Evolutionary conservation across 1,140 invertebrate species (phyloP).

Genomic region (Micrasema longulum): DNA sequence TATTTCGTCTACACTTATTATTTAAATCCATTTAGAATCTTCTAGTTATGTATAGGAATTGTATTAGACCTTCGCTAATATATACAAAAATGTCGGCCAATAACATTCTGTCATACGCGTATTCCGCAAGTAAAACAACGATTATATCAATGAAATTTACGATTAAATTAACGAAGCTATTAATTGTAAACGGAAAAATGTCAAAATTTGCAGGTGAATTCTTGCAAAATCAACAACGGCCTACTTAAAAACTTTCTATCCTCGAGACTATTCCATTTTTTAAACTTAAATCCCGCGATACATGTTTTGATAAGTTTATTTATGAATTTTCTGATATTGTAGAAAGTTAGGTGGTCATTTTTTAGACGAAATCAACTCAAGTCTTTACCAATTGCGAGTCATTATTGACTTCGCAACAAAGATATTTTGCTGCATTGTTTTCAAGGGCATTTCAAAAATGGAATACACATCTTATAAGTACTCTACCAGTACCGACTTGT

Average conservation of each 20-base stretch:
- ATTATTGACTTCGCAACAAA: conserved; percentile 45
- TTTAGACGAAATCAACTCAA: conserved; percentile 10
- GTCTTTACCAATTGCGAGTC: conserved; percentile 14
- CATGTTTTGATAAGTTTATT: conserved; percentile 13
- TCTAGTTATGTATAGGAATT: conserved; percentile 3
- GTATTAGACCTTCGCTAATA: conserved; percentile 7
- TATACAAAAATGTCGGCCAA: conserved; percentile 14
- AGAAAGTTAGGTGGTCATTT: conserved; percentile 5
- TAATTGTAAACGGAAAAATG: conserved; percentile 18
- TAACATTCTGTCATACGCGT: conserved; percentile 13
- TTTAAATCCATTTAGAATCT: too few relatives aligned
- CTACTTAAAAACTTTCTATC: conserved; percentile 62
- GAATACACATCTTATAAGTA: conserved; percentile 50
- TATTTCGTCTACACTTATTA: too few relatives aligned
- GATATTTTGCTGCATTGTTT: conserved; percentile 66
- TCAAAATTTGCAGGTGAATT: conserved; percentile 23
- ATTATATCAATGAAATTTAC: conserved; percentile 16
- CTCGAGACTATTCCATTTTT: conserved; percentile 63
- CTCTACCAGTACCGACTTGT: conserved; percentile 33
- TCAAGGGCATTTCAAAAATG: conserved; percentile 64
- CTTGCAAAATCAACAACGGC: conserved; percentile 43
- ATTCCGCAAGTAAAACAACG: conserved; percentile 5
- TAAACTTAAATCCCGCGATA: conserved; percentile 53
- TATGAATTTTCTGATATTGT: neutral
- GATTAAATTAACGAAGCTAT: neutral